phyloP scores from a whole-genome alignment of 2,797 vertebrate species.

The Australoheros facetus region DNA sequence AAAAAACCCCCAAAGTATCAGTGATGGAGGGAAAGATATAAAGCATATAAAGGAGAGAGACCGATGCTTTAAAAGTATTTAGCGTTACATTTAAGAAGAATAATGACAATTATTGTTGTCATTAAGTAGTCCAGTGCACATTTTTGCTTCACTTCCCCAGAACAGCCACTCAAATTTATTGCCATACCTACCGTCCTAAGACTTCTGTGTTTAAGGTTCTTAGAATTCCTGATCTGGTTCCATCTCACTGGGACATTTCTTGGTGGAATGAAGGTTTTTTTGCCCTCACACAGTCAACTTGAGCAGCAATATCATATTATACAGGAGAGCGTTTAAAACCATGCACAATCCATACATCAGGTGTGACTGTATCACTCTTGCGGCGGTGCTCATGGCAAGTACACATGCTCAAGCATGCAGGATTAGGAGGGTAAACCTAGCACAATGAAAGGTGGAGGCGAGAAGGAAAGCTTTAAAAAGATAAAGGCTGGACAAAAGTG shows the following conservation, averaged over 20 bases:
- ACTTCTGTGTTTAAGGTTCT: no score
- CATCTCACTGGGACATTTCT: background rate
- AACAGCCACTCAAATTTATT: background rate
- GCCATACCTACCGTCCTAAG: background rate
- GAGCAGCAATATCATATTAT: background rate
- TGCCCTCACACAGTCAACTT: background rate
- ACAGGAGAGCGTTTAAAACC: background rate
- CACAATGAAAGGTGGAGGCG: background rate
- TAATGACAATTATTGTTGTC: background rate
- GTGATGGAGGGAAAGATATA: background rate
- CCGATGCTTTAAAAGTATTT: background rate
- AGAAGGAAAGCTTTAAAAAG: background rate
- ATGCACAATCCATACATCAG: background rate
- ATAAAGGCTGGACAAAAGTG: background rate
- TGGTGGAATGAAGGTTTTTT: background rate
- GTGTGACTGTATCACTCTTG: background rate
- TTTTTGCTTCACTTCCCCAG: background rate
- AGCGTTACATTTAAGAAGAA: slow-evolving; percentile 11
- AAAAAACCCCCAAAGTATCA: background rate
- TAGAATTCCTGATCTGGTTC: background rate
- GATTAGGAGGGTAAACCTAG: background rate
- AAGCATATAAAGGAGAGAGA: background rate
- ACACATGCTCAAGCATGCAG: background rate
- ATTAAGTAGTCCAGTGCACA: background rate
- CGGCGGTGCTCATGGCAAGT: background rate